Base-by-base conservation (phyloP, 1,140 invertebrate species). In the Drosophila seguyi region DNA sequence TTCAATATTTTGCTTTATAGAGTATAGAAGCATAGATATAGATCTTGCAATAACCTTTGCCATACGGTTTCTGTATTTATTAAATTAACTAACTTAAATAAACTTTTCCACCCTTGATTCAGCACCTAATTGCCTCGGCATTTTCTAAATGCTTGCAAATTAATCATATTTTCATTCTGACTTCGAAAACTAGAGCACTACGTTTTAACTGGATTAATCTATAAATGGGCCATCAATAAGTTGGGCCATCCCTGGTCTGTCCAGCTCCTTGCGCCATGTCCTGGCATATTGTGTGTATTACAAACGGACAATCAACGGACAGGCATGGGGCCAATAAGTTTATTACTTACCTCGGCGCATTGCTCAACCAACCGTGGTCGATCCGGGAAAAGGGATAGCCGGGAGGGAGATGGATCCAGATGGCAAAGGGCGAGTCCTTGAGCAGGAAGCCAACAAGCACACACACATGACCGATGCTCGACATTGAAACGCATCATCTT, bases 341-440 rank as follows among this genome's bases (percentile, higher is more conserved):
- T 87, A 88, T 88, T 87, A 87, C 84, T 88, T 80, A 82, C 84
- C 76, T 88, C 84, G 82, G 59, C 75, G 85, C 85, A 87, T 77
- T 87, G 84, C 61, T 80, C 83, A 88, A 62, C 83, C 79, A 87
- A 76, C 65, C 67, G 66, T 74, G 56, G 6, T n/a, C 16, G 31
- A 25, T 29, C n/a, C 29, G 38, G 27, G 20, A 59, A 59, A 27
- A 41, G 22, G 16, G 20, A 66, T 6, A 36, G 48, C 48, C 36
- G 27, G 22, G 3, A 36, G 75, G 10, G 4, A 44, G 22, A 16
- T 48, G 55, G 52, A 20, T 50, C 50, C 44, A 48, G 60, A 59
- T 69, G 44, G 63, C 36, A 58, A 41, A 55, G 57, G 53, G 57
- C 38, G 41, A 50, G 71, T 75, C 39, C 58, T 74, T 79, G 48